Base-by-base conservation (phyloP, 2,113 vertebrate genomes). In the Corvus hawaiiensis region DNA sequence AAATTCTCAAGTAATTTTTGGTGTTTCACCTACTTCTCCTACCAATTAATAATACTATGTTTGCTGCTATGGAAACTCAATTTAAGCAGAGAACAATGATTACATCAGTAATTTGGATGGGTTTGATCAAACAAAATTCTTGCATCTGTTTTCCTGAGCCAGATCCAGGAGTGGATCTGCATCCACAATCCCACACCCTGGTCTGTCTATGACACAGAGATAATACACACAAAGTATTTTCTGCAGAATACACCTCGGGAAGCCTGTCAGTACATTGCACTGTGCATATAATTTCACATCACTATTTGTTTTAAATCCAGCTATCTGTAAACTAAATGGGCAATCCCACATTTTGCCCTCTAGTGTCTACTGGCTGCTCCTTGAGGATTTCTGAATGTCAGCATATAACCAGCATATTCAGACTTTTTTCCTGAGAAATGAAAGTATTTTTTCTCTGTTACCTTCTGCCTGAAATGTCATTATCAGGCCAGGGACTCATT, bases 401-500 rank as follows among this genome's bases (percentile, higher is more conserved):
- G 62, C 8, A 2, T 14, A 48, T 27, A 82, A 66, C 23, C 33
- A 35, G 43, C 39, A 83, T 9, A 58, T 56, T 67, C 64, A 84
- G 69, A 48, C 27, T 11, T 59, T 81, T 71, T 43, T 5, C 46
- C 30, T 28, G 26, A 89, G 63, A 89, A 95, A 84, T 41, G 39
- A 17, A 94, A 79, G 17, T 18, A 7, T 72, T 84, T 78, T 86
- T 78, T 23, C 49, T 84, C 71, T 75, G 26, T 37, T 79, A 64
- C 41, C 59, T 85, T 61, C 67, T 61, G 55, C 35, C 44, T 62
- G 33, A 44, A 83, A 93, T 44, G 41, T 51, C 66, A 79, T 87
- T 85, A 91, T 91, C 79, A 90, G 90, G 33, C 79, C 90, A 87
- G 56, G 23, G 59, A 83, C 75, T 77, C 35, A 7, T 73, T 46